A percentile compares a stretch with the other conserved stretches of the same genome.
Conservation (phyloP, 2,797 vertebrate species). For the Chrosomus eos region DNA sequence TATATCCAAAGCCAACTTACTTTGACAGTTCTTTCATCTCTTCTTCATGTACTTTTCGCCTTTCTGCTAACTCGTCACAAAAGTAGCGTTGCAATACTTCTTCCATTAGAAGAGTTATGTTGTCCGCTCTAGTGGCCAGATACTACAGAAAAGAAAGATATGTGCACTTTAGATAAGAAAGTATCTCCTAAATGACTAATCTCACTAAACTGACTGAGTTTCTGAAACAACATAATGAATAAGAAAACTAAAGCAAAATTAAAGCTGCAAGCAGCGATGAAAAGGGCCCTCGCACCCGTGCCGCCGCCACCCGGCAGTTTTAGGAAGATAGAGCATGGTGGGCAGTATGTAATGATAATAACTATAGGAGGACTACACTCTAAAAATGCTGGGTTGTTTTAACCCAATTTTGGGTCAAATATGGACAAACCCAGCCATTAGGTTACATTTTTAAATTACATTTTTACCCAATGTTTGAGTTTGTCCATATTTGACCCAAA, state of each 20-base stretch:
- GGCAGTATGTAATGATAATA: too few species aligned
- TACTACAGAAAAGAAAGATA: slow-evolving; percentile 73
- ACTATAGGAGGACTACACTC: too few species aligned
- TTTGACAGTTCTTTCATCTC: slow-evolving; percentile 93
- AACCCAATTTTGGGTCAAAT: too few species aligned
- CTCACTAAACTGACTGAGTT: not conserved
- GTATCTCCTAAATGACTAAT: not conserved
- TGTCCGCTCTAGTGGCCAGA: slow-evolving; percentile 88
- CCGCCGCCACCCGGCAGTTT: too few species aligned
- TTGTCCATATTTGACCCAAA: too few species aligned
- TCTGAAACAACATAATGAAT: not conserved
- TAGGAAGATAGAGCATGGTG: too few species aligned
- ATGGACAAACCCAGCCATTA: too few species aligned
- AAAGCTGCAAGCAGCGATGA: too few species aligned
- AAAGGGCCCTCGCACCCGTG: too few species aligned
- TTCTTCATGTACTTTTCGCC: slow-evolving; percentile 90
- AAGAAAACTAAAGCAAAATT: not conserved
- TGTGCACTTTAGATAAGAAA: not conserved
- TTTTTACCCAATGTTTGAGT: too few species aligned
- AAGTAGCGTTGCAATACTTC: slow-evolving; percentile 87
- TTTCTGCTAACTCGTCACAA: slow-evolving; percentile 86
- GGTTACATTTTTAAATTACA: too few species aligned
- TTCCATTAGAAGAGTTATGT: slow-evolving; percentile 89
- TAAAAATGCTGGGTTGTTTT: too few species aligned
- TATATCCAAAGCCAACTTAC: slow-evolving; percentile 72